These are phyloP conservation scores for Lymantria dispar DNA, from an alignment of 2,888 invertebrate genomes.

Conservation along the genomic window DNA sequence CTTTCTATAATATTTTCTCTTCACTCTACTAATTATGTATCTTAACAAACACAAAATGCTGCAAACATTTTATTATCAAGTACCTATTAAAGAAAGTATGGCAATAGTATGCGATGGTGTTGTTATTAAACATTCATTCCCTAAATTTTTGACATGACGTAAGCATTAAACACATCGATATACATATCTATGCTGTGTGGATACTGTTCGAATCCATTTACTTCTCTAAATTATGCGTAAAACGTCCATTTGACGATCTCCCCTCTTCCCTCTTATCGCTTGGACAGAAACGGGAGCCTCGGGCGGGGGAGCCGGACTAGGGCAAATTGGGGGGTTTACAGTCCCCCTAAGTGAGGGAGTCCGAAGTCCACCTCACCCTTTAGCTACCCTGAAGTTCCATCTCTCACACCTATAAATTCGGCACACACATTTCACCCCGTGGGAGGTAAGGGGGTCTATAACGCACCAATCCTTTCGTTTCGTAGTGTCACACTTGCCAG, in stretches of 20 bases:
- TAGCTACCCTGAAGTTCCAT: conserved; percentile 82
- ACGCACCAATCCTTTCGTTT: conserved; percentile 79
- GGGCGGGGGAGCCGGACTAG: conserved; percentile 81
- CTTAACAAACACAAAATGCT: no score
- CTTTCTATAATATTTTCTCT: no score
- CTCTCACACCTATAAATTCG: conserved; percentile 83
- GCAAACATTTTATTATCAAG: no score
- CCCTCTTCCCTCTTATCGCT: conserved; percentile 82
- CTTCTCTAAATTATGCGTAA: conserved; percentile 84
- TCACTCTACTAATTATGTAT: no score
- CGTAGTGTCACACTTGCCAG: conserved; percentile 78
- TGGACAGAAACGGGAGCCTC: conserved; percentile 79
- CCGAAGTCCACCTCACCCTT: conserved; percentile 82
- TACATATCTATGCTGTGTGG: conserved; percentile 69
- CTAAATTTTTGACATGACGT: conserved; percentile 22
- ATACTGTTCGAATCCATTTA: conserved; percentile 82
- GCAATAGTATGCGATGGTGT: not conserved
- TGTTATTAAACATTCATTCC: not conserved
- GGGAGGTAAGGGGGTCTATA: conserved; percentile 62
- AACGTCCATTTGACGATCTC: conserved; percentile 83
- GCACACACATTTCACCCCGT: conserved; percentile 80
- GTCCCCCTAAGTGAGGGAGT: conserved; percentile 73
- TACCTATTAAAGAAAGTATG: no score
- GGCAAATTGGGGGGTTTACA: conserved; percentile 76
- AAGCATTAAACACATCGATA: conserved; percentile 52